Percentiles rank a stretch among this genome's conserved stretches.
Evolutionary conservation across 2,888 invertebrate species (phyloP).

Genomic region (Archips crataeganus): DNA sequence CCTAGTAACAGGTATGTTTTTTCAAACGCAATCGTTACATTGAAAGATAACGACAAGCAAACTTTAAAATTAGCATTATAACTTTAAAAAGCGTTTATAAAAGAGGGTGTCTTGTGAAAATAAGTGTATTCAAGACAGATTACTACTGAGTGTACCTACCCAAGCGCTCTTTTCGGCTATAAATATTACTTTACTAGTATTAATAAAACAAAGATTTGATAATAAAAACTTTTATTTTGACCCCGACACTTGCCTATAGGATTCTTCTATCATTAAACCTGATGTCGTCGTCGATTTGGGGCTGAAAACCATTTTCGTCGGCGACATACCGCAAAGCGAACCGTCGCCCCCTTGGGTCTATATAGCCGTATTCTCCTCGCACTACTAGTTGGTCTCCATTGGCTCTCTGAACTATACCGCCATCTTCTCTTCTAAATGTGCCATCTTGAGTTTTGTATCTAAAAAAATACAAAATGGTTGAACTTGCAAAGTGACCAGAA

Average conservation of each 20-base stretch:
- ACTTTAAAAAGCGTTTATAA: no score
- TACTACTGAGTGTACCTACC: no score
- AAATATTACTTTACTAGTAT: background rate
- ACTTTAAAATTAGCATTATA: no score
- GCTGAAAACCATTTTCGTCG: slow-evolving; percentile 85
- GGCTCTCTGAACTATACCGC: slow-evolving; percentile 58
- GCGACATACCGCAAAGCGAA: slow-evolving; percentile 83
- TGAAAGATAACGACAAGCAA: no score
- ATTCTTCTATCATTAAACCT: slow-evolving; percentile 77
- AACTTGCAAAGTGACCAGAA: no score
- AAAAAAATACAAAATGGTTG: slow-evolving; percentile 32
- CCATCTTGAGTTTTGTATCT: slow-evolving; percentile 83
- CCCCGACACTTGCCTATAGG: slow-evolving; percentile 50
- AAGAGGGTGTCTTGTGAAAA: no score
- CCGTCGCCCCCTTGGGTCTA: slow-evolving; percentile 77
- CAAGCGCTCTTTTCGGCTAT: no score
- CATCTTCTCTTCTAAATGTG: slow-evolving; percentile 80
- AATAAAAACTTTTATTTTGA: background rate
- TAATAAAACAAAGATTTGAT: background rate
- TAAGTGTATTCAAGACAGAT: no score
- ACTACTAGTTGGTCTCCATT: slow-evolving; percentile 61
- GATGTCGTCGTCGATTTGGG: slow-evolving; percentile 56
- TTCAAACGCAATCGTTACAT: no score
- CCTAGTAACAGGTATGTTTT: no score
- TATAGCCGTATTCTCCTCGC: slow-evolving; percentile 82